Evolutionary conservation across 2,888 invertebrate species (phyloP).

Genomic region (Antitype chi): DNA sequence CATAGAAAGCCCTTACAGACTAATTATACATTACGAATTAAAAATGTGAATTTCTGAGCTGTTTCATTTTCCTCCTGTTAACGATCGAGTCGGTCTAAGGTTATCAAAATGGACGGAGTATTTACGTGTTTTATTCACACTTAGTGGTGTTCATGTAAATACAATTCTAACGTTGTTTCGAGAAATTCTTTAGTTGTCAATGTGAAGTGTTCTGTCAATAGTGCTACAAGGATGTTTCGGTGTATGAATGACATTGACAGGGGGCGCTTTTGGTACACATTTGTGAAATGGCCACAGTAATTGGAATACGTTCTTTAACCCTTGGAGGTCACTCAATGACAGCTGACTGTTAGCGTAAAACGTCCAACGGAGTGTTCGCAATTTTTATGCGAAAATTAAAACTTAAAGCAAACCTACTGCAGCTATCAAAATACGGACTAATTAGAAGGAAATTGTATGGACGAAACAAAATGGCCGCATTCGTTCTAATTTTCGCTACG

Average conservation of each 20-base stretch:
- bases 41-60: background rate
- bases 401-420: no score
- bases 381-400: no score
- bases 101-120: background rate
- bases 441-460: background rate
- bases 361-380: no score
- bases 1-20: background rate
- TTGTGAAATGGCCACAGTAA: background rate
- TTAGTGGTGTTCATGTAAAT: background rate
- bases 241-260: background rate
- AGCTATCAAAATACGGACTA: no score
- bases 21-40: background rate
- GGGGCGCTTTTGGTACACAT: background rate
- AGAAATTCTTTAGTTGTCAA: slow-evolving; percentile 10
- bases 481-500: no score
- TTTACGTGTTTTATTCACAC: slow-evolving; percentile 17
- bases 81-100: background rate
- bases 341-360: no score
- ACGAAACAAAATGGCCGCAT: background rate
- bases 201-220: background rate
- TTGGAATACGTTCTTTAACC: no score
- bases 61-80: background rate
- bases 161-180: background rate
- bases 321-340: no score
- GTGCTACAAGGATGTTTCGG: background rate